Conservation (phyloP, 2,888 invertebrate genomes). For the Athrips mouffetella region DNA sequence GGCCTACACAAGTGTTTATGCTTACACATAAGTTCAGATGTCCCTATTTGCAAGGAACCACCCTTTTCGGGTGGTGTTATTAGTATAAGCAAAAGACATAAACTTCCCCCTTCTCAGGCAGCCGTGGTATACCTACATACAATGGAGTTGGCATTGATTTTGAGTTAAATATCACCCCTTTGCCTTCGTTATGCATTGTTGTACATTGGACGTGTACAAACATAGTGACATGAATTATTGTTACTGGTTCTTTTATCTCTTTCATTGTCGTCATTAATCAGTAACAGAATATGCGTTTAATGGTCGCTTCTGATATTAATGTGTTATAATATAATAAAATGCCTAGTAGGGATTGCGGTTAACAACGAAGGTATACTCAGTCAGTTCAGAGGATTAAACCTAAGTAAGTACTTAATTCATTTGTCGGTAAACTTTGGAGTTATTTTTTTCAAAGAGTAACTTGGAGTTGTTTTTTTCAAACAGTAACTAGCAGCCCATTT, state of each 20-base stretch:
- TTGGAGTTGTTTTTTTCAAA: too few relatives aligned
- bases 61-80: conserved; percentile 67
- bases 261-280: conserved; percentile 51
- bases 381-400: too few relatives aligned
- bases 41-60: conserved; percentile 58
- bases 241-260: conserved; percentile 57
- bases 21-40: conserved; percentile 69
- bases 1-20: conserved; percentile 70
- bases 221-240: conserved; percentile 65
- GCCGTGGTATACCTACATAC: conserved; percentile 71
- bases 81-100: conserved; percentile 73
- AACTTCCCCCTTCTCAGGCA: conserved; percentile 52
- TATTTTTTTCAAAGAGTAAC: background rate
- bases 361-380: too few relatives aligned
- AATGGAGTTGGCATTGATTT: conserved; percentile 73
- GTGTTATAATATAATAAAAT: background rate
- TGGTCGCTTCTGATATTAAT: conserved; percentile 19
- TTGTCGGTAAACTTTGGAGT: background rate
- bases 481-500: too few relatives aligned
- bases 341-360: too few relatives aligned
- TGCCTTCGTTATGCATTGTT: conserved; percentile 43
- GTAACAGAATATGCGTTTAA: conserved; percentile 36
- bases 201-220: conserved; percentile 51
- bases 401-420: background rate
- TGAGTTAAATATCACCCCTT: conserved; percentile 71